Evolutionary conservation across 2,797 vertebrate species (phyloP).

Genomic region (Sibirionetta formosa): DNA sequence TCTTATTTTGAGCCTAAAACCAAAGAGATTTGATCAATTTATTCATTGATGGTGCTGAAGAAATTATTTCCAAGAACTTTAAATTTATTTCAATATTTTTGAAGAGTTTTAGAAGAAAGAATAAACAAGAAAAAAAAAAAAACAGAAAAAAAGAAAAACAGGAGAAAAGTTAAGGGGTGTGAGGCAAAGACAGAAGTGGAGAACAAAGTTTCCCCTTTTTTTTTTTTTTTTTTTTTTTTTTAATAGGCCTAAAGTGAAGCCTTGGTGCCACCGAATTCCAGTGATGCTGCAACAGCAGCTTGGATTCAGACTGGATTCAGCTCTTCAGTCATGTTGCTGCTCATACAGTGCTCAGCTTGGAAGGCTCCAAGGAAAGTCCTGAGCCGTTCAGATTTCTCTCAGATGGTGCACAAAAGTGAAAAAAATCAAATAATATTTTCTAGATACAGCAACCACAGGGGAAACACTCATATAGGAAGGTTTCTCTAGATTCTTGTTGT

Average conservation of each 20-base stretch:
- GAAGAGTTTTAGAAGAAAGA: background rate
- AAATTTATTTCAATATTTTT: background rate
- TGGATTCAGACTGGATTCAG: background rate
- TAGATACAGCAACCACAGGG: background rate
- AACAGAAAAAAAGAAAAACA: background rate
- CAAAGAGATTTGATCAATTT: background rate
- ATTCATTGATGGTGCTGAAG: background rate
- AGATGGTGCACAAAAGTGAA: background rate
- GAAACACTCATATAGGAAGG: background rate
- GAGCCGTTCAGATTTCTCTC: background rate
- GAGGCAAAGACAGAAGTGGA: background rate
- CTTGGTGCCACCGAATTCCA: background rate
- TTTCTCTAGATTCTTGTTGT: background rate
- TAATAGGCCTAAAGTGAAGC: background rate
- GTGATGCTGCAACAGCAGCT: background rate
- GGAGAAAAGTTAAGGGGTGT: background rate
- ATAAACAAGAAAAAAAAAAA: background rate
- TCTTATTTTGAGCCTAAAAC: background rate
- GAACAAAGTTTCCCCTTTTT: background rate
- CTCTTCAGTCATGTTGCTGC: background rate
- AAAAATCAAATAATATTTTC: background rate
- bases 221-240: background rate
- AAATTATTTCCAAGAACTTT: background rate
- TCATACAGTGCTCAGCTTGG: background rate
- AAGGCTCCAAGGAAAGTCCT: background rate